Conservation (phyloP, 2,113 vertebrate species). For the Periophthalmus modestus region DNA sequence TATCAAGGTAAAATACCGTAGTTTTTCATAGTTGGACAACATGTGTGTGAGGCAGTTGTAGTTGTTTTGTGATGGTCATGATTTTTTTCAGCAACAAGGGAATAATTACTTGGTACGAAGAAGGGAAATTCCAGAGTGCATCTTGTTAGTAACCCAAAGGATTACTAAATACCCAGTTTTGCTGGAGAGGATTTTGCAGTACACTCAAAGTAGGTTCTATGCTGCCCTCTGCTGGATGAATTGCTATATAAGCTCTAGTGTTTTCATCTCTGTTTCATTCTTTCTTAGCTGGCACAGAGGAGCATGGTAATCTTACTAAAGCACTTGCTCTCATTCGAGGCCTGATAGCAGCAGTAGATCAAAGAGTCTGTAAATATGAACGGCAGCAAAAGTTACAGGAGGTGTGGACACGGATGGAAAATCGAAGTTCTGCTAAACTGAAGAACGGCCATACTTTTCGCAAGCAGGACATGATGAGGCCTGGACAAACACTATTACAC, state of each 20-base stretch:
- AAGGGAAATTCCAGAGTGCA: slow-evolving; percentile 93
- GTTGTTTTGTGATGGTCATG: background rate
- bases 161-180: slow-evolving; percentile 98
- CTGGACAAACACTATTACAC: slow-evolving; percentile 82
- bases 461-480: slow-evolving; percentile 87
- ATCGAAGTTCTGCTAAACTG: slow-evolving; percentile 88
- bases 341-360: slow-evolving; percentile 86
- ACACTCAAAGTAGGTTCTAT: slow-evolving; percentile 84
- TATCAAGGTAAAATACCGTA: slow-evolving; percentile 82
- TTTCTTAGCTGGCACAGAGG: slow-evolving; percentile 82
- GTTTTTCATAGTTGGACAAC: background rate
- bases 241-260: fast-evolving
- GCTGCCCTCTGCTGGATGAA: slow-evolving; percentile 50
- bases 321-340: slow-evolving; percentile 87
- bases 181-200: slow-evolving; percentile 90
- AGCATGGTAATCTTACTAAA: slow-evolving; percentile 83
- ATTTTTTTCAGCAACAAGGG: slow-evolving; percentile 84
- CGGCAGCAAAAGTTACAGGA: slow-evolving; percentile 86
- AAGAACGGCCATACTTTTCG: slow-evolving; percentile 88
- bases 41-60: background rate
- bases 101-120: slow-evolving; percentile 89
- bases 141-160: slow-evolving; percentile 93
- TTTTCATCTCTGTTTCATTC: background rate
- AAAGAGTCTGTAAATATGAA: slow-evolving; percentile 88
- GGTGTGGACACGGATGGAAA: slow-evolving; percentile 90